Conservation (phyloP, 2,888 invertebrate species). For the Pammene fasciana region DNA sequence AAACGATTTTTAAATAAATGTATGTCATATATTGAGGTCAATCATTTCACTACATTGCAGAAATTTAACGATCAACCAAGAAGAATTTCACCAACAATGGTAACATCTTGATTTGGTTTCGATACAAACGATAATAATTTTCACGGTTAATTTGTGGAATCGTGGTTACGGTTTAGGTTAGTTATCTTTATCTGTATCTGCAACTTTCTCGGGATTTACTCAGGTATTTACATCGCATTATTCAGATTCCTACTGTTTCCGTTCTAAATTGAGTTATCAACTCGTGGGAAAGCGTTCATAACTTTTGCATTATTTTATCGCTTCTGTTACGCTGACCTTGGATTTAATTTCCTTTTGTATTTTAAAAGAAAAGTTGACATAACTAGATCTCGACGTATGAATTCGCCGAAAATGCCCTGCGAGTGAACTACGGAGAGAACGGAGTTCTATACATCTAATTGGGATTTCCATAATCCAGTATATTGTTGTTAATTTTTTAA, state of each 20-base stretch:
- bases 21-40: slow-evolving; percentile 51
- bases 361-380: no score
- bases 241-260: slow-evolving; percentile 32
- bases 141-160: slow-evolving; percentile 50
- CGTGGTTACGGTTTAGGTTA: slow-evolving; percentile 46
- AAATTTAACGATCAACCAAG: slow-evolving; percentile 51
- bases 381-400: no score
- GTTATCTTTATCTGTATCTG: slow-evolving; percentile 48
- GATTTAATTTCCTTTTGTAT: background rate
- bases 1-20: slow-evolving; percentile 47
- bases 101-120: slow-evolving; percentile 57
- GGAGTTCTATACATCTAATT: no score
- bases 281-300: slow-evolving; percentile 34
- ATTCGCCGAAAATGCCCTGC: no score
- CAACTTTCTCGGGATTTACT: slow-evolving; percentile 37
- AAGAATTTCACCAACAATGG: slow-evolving; percentile 54
- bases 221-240: slow-evolving; percentile 18
- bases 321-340: background rate
- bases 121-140: slow-evolving; percentile 40
- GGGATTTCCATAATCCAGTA: no score
- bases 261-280: slow-evolving; percentile 29
- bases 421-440: no score
- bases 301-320: slow-evolving; percentile 22
- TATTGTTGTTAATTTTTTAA: no score
- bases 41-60: slow-evolving; percentile 60